Percentiles rank a stretch among this genome's conserved stretches.
phyloP scores from a whole-genome alignment of 2,888 invertebrate species.

The Ophion slaviceki region DNA sequence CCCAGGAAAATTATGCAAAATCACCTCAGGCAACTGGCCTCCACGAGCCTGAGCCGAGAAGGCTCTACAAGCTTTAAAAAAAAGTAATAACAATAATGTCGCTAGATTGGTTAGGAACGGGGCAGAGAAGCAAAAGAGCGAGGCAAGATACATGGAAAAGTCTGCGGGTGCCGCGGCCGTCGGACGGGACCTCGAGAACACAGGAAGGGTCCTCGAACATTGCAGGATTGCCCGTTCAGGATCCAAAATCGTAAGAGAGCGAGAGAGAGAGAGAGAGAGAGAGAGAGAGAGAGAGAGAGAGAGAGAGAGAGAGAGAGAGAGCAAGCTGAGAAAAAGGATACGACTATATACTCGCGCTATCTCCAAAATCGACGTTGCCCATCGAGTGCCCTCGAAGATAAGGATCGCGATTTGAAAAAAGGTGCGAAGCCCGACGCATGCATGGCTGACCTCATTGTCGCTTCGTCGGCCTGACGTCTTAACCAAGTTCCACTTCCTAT shows the following conservation, averaged over 20 bases:
- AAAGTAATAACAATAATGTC: slow-evolving; percentile 13
- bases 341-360: slow-evolving; percentile 74
- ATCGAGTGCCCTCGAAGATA: slow-evolving; percentile 83
- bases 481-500: slow-evolving; percentile 77
- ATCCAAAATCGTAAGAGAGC: neutral
- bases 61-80: slow-evolving; percentile 3
- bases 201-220: slow-evolving; percentile 78
- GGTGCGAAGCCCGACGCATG: slow-evolving; percentile 81
- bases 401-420: slow-evolving; percentile 80
- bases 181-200: slow-evolving; percentile 68
- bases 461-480: slow-evolving; percentile 79
- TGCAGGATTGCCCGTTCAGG: slow-evolving; percentile 15
- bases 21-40: neutral
- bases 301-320: neutral
- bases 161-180: slow-evolving; percentile 71
- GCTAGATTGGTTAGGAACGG: slow-evolving; percentile 48
- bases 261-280: neutral
- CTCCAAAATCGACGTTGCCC: slow-evolving; percentile 80
- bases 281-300: neutral
- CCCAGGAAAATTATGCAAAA: slow-evolving; percentile 57
- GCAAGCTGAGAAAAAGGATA: slow-evolving; percentile 39
- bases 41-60: slow-evolving; percentile 6
- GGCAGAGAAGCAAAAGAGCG: slow-evolving; percentile 11
- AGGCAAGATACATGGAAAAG: slow-evolving; percentile 28
- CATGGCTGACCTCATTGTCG: slow-evolving; percentile 82